Percentiles rank a stretch among this genome's conserved stretches.
Conservation (phyloP, 2,113 vertebrate genomes). For the Heloderma charlesbogerti region DNA sequence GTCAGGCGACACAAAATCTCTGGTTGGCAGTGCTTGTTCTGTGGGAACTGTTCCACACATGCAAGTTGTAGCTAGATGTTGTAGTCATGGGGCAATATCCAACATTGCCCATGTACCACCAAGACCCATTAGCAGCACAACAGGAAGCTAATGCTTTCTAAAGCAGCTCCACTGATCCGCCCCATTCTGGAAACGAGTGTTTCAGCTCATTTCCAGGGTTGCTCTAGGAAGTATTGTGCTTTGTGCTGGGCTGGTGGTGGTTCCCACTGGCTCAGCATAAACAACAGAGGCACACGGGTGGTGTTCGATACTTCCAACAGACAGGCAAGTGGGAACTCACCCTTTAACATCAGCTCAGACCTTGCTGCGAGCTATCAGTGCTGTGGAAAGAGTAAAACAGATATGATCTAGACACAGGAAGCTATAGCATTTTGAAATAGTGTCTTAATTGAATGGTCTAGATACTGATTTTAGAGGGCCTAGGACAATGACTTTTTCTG, state of each 20-base stretch:
- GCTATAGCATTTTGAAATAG: background rate
- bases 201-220: too few species aligned
- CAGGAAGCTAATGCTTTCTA: too few species aligned
- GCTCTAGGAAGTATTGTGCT: too few species aligned
- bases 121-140: too few species aligned
- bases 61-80: background rate
- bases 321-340: background rate
- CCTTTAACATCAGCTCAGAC: constrained; percentile 10
- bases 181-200: too few species aligned
- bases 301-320: too few species aligned
- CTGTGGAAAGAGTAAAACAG: background rate
- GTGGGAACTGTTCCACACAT: background rate
- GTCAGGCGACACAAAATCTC: background rate
- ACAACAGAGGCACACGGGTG: too few species aligned
- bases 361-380: constrained; percentile 2
- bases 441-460: constrained; percentile 37
- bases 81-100: too few species aligned
- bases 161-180: too few species aligned
- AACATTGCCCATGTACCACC: too few species aligned
- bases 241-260: too few species aligned
- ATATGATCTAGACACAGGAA: constrained; percentile 3
- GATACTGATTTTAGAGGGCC: constrained; percentile 39
- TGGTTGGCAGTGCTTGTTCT: background rate
- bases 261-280: too few species aligned
- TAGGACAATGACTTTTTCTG: constrained; percentile 37